Evolutionary conservation across 2,113 vertebrate genomes (phyloP).

Genomic region (Crotalus helleri): DNA sequence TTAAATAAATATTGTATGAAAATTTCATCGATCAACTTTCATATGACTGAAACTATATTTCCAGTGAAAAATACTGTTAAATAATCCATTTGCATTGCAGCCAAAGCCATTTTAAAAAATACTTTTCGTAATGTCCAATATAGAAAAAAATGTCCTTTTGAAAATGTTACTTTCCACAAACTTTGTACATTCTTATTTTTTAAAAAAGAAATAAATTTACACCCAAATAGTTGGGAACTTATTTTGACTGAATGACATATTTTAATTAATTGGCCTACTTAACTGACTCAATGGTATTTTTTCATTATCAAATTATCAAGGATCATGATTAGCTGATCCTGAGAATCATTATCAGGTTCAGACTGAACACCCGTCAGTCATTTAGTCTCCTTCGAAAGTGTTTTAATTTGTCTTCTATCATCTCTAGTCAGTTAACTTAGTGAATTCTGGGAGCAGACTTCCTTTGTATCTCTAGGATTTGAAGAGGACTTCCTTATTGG

Average conservation of each 20-base stretch:
- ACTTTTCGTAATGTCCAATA: neutral
- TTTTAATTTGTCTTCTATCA: neutral
- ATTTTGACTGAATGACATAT: neutral
- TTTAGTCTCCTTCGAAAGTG: neutral
- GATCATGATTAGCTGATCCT: neutral
- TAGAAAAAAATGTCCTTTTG: neutral
- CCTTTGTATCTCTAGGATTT: neutral
- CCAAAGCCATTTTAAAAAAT: neutral
- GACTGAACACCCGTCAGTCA: neutral
- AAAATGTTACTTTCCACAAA: neutral
- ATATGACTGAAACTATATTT: neutral
- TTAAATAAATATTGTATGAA: neutral
- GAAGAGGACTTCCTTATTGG: neutral
- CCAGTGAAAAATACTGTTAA: neutral
- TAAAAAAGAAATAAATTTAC: neutral
- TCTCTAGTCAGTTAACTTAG: neutral
- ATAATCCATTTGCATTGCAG: neutral
- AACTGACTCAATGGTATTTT: neutral
- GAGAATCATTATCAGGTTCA: neutral
- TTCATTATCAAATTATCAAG: neutral
- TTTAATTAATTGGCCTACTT: neutral
- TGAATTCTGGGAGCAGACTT: neutral
- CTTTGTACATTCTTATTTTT: neutral
- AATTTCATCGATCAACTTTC: neutral
- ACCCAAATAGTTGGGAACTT: neutral